These are phyloP conservation scores for Drepanosiphum platanoidis DNA, from an alignment of 2,888 invertebrate species.

Conservation along the genomic window DNA sequence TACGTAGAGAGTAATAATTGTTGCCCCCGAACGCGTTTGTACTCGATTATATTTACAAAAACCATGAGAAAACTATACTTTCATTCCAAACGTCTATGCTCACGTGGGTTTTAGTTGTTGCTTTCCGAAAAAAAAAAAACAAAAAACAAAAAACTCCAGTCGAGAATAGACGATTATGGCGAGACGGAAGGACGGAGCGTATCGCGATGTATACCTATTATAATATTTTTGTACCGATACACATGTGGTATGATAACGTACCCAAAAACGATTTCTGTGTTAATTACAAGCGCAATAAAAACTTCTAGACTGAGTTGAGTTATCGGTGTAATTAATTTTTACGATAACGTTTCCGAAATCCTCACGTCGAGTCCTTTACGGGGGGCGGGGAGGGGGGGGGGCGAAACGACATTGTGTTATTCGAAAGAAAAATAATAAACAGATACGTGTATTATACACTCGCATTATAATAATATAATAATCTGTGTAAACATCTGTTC, in stretches of 20 bases:
- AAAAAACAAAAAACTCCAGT: not conserved
- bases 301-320: not conserved
- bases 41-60: too few species aligned
- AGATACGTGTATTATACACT: not conserved
- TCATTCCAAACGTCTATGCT: too few species aligned
- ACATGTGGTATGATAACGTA: not conserved
- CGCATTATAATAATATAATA: not conserved
- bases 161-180: too few species aligned
- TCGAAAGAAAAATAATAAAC: not conserved
- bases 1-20: too few species aligned
- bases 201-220: not conserved
- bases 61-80: too few species aligned
- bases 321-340: constrained; percentile 39
- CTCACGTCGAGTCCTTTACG: constrained; percentile 19
- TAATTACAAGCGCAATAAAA: not conserved
- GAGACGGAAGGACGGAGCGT: not conserved
- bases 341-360: constrained; percentile 26
- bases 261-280: not conserved
- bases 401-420: constrained; percentile 26
- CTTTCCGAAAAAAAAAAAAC: not conserved
- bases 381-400: too few species aligned
- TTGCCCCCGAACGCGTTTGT: too few species aligned
- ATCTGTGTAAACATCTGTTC: constrained; percentile 48
- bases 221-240: not conserved
- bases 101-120: not conserved